Evolutionary conservation across 2,113 vertebrate species (phyloP), one percentile per base, ranked within the genome.

Genomic region (Ascaphus truei): DNA sequence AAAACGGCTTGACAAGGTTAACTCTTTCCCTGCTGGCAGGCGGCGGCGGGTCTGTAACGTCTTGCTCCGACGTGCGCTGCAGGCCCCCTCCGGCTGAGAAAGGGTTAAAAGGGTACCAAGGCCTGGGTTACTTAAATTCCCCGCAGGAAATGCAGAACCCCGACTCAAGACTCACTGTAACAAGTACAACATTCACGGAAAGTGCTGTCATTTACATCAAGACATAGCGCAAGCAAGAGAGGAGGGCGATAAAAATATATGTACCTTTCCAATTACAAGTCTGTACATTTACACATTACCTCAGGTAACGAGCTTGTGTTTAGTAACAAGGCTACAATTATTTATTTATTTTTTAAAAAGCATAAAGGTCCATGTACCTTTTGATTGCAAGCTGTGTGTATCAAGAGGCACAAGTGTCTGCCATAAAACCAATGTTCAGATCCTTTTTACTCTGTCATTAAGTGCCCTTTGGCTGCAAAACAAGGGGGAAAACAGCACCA

Each of bases 71-170:
- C n/a, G n/a, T n/a, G n/a, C n/a, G n/a, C n/a, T n/a, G n/a, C n/a
- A n/a, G n/a, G n/a, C n/a, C n/a, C n/a, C n/a, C n/a, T n/a, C n/a
- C n/a, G 33, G 9, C 18, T 33, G 51, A 60, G 55, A 33, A 68
- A 47, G 4, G 31, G 43, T 69, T 65, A 71, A 64, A 74, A 84
- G 85, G 85, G 91, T 93, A 93, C 93, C 92, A 84, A n/a, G 80
- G 86, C 88, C 81, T 81, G 80, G n/a, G 75, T 86, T 85, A 91
- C 86, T 90, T 80, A 59, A 33, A 77, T 85, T 87, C 90, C n/a
- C n/a, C 91, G 88, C 89, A 85, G 78, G 88, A 86, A 89, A 87
- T 78, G 85, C 89, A 92, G 91, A 91, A 87, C 81, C 81, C 79
- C 78, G 62, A 79, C 37, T 72, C 0, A 75, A 77, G 36, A 74